phyloP scores from a whole-genome alignment of 2,888 invertebrate species.

The Sabatieria punctata region DNA sequence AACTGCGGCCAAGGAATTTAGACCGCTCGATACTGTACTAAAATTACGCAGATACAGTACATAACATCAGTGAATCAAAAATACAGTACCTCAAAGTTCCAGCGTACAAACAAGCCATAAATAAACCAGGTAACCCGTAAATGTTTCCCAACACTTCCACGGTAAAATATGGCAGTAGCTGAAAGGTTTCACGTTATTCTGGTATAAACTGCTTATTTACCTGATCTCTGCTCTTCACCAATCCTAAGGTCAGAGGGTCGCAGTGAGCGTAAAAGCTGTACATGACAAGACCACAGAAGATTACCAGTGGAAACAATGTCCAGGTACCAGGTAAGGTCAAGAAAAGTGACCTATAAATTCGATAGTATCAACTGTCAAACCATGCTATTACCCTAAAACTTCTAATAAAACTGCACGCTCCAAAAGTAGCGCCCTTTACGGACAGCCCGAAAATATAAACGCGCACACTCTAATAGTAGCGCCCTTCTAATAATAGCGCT shows the following conservation, averaged over 20 bases:
- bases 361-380: too few relatives aligned
- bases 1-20: slow-evolving; percentile 11
- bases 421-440: too few relatives aligned
- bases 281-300: slow-evolving; percentile 17
- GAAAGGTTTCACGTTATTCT: neutral
- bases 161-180: slow-evolving; percentile 10
- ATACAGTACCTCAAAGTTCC: slow-evolving; percentile 12
- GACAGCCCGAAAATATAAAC: too few relatives aligned
- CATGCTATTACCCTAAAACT: too few relatives aligned
- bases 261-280: slow-evolving; percentile 24
- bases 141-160: slow-evolving; percentile 5
- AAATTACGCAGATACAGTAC: too few relatives aligned
- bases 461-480: too few relatives aligned
- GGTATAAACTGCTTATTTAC: neutral
- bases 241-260: slow-evolving; percentile 20
- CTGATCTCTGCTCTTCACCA: slow-evolving; percentile 14
- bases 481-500: too few relatives aligned
- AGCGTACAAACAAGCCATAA: slow-evolving; percentile 10
- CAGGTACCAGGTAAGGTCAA: slow-evolving; percentile 6
- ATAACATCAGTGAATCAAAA: too few relatives aligned
- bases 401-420: too few relatives aligned
- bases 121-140: slow-evolving; percentile 8
- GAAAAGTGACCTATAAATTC: slow-evolving; percentile 1
- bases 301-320: slow-evolving; percentile 20
- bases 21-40: slow-evolving; percentile 11